These are phyloP conservation scores for Melanerpes aurifrons DNA, from an alignment of 2,113 vertebrate genomes.

Conservation along the genomic window DNA sequence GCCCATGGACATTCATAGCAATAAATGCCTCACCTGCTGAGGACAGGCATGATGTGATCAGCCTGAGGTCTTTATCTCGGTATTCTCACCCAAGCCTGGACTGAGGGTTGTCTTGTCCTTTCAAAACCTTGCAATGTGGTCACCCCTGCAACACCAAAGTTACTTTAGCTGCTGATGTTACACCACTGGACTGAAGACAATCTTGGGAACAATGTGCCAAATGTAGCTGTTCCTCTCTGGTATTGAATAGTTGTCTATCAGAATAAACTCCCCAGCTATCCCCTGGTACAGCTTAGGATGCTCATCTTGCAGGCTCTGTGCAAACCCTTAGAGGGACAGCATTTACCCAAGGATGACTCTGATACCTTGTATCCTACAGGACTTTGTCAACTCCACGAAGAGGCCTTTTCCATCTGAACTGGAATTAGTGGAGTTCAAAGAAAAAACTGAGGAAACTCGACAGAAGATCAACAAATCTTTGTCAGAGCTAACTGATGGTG, in stretches of 20 bases:
- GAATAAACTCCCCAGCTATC: not conserved
- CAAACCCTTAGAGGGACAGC: not conserved
- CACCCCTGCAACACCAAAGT: not conserved
- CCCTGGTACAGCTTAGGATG: not conserved
- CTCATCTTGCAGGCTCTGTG: not conserved
- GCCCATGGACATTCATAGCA: not conserved
- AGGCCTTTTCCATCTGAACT: conserved; percentile 81
- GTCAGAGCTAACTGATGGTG: conserved; percentile 80
- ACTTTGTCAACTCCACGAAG: conserved; percentile 80
- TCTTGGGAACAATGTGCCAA: not conserved
- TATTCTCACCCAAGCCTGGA: not conserved
- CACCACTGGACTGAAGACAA: not conserved
- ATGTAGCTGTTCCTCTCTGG: not conserved
- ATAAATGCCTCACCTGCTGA: not conserved
- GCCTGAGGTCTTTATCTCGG: not conserved
- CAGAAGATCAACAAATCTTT: conserved; percentile 80
- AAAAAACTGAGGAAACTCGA: conserved; percentile 77
- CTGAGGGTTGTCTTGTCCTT: not conserved
- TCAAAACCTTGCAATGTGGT: not conserved
- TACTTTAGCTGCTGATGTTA: not conserved
- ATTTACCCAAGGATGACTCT: not conserved
- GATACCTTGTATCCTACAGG: conserved; percentile 67
- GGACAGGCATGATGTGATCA: not conserved
- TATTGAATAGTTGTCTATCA: not conserved
- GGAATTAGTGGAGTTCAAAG: conserved; percentile 82